A percentile compares a stretch with the other conserved stretches of the same genome.
Conservation (phyloP, 2,888 invertebrate species). For the Crocallis elinguaria region DNA sequence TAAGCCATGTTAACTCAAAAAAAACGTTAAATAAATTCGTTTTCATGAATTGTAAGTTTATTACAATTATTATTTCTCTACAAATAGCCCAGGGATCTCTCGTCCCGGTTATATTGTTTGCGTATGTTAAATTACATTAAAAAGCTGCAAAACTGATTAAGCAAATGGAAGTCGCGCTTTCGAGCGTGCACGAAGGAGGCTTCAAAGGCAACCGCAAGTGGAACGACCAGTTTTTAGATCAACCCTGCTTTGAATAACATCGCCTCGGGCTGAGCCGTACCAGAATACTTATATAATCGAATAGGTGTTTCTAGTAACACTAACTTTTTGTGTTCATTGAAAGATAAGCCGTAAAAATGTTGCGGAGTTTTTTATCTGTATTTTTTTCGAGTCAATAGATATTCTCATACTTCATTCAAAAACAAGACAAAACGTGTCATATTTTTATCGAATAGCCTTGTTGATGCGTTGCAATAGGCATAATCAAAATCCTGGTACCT, state of each 20-base stretch:
- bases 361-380: not conserved
- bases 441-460: too few species aligned
- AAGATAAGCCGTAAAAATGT: constrained; percentile 1
- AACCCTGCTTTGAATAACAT: constrained; percentile 56
- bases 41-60: too few species aligned
- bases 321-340: constrained; percentile 1
- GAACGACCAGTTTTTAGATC: constrained; percentile 64
- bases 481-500: too few species aligned
- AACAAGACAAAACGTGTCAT: too few species aligned
- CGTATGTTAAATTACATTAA: constrained; percentile 33
- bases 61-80: too few species aligned
- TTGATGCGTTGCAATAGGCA: too few species aligned
- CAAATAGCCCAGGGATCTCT: not conserved
- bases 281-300: constrained; percentile 7
- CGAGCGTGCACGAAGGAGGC: constrained; percentile 45
- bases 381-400: too few species aligned
- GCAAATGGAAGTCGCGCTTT: constrained; percentile 56
- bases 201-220: constrained; percentile 64
- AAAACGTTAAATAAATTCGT: too few species aligned
- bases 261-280: constrained; percentile 48
- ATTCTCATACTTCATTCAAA: too few species aligned
- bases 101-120: constrained; percentile 16
- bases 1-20: too few species aligned
- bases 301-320: constrained; percentile 16
- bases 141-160: constrained; percentile 54